Conservation (phyloP, 2,797 vertebrate species). For the Setipinna tenuifilis region DNA sequence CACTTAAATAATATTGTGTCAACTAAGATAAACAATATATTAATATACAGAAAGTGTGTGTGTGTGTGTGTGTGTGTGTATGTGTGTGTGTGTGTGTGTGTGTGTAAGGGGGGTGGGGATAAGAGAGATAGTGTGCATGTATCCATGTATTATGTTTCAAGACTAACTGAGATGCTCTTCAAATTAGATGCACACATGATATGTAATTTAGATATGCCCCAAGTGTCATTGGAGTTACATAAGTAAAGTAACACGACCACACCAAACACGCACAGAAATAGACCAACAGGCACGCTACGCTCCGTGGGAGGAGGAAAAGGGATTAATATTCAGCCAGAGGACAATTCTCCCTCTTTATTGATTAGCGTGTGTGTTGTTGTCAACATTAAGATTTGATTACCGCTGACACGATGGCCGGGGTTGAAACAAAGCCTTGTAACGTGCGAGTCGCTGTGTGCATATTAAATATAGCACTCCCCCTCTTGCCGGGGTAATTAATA, state of each 20-base stretch:
- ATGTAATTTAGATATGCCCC: conserved; percentile 8
- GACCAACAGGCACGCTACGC: not conserved
- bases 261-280: conserved; percentile 32
- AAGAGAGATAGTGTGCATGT: not conserved
- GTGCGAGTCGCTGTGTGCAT: conserved; percentile 67
- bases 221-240: not conserved
- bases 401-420: conserved; percentile 73
- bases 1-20: not conserved
- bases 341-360: conserved; percentile 67
- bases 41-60: not conserved
- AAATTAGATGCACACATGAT: conserved; percentile 1
- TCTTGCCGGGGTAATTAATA: conserved; percentile 78
- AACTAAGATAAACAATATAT: not conserved
- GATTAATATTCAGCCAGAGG: conserved; percentile 68
- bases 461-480: conserved; percentile 71
- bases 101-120: too few species aligned
- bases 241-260: conserved; percentile 52
- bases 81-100: too few species aligned
- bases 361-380: conserved; percentile 77
- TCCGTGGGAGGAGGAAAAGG: conserved; percentile 46
- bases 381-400: conserved; percentile 82
- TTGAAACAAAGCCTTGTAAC: conserved; percentile 75
- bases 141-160: not conserved
- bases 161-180: not conserved
- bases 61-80: not conserved